Percentiles rank a stretch among this genome's conserved stretches.
Evolutionary conservation across 2,888 invertebrate species (phyloP).

Genomic region (Polia nebulosa): DNA sequence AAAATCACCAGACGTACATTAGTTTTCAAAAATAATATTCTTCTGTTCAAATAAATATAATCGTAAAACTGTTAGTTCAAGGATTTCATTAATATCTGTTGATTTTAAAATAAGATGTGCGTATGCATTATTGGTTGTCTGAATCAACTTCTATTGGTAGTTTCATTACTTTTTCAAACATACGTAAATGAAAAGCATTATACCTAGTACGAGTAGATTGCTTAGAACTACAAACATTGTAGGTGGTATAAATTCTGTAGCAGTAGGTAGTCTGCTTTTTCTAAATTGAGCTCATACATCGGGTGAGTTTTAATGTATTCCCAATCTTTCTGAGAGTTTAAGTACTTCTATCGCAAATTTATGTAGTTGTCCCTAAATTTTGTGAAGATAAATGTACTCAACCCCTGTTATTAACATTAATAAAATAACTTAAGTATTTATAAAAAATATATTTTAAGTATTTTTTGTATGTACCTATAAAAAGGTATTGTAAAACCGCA

Average conservation of each 20-base stretch:
- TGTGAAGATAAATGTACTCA: too few relatives aligned
- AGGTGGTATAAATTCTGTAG: neutral
- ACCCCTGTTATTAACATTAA: too few relatives aligned
- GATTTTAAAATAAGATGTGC: constrained; percentile 58
- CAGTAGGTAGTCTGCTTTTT: neutral
- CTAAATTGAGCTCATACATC: neutral
- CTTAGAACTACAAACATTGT: too few relatives aligned
- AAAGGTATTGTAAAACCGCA: neutral
- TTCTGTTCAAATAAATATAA: constrained; percentile 66
- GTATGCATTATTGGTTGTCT: constrained; percentile 44
- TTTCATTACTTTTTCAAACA: constrained; percentile 23
- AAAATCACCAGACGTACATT: constrained; percentile 73
- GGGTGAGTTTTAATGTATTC: neutral
- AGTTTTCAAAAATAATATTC: constrained; percentile 70
- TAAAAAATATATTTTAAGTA: too few relatives aligned
- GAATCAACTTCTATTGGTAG: constrained; percentile 53
- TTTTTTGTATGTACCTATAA: neutral
- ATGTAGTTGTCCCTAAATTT: too few relatives aligned
- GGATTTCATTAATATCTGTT: constrained; percentile 61
- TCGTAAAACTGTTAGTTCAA: constrained; percentile 70
- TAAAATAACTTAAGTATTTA: too few relatives aligned
- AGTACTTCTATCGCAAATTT: too few relatives aligned
- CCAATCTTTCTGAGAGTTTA: neutral
- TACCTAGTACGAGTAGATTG: too few relatives aligned
- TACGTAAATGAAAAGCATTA: constrained; percentile 11